Base-by-base conservation (phyloP, 2,113 vertebrate species). In the Nothocercus nigrocapillus region DNA sequence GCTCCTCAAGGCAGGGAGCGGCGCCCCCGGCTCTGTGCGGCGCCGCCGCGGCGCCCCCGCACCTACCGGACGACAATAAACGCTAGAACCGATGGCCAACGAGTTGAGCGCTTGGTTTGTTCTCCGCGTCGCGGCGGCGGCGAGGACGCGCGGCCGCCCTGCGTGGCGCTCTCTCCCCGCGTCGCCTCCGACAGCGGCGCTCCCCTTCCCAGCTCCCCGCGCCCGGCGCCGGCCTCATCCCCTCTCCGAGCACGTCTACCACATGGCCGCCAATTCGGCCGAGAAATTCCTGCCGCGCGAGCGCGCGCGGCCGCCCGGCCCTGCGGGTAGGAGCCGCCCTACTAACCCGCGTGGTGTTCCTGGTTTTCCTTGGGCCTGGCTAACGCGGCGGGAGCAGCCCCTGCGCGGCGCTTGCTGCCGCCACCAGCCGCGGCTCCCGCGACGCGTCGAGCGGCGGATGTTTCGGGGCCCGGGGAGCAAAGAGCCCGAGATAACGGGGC, bases 161-260 rank as follows among this genome's bases (percentile, higher is more conserved):
- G 97, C 83, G 95, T 92, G 69, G 88, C 96, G 90, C 94, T 97
- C 89, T 97, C 94, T 97, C 86, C 97, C 77, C 83, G 76, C 96
- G 94, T 97, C 97, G 96, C 98, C 97, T 97, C 97, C 94, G 96
- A 92, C 98, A 99, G 98, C 98, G 98, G 51, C 97, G 97, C 92
- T 97, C 98, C 97, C 98, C 98, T 96, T 98, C 97, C 32, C 97
- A 98, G 82, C 96, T 97, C 97, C 98, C 98, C 97, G 97, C 96
- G 96, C 98, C 97, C 90, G 98, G 97, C 95, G 98, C 97, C 95
- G 61, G 96, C 92, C 97, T 98, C 97, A 98, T 99, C 98, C 98
- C 98, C 97, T 98, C 98, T 97, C 98, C 98, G 90, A 99, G 97
- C 98, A 99, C 98, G 97, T 98, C 98, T 98, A 98, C 98, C 98